Evolutionary conservation across 2,888 invertebrate genomes (phyloP), one percentile per base, ranked within the genome.

Genomic region (Lepas anatifera): DNA sequence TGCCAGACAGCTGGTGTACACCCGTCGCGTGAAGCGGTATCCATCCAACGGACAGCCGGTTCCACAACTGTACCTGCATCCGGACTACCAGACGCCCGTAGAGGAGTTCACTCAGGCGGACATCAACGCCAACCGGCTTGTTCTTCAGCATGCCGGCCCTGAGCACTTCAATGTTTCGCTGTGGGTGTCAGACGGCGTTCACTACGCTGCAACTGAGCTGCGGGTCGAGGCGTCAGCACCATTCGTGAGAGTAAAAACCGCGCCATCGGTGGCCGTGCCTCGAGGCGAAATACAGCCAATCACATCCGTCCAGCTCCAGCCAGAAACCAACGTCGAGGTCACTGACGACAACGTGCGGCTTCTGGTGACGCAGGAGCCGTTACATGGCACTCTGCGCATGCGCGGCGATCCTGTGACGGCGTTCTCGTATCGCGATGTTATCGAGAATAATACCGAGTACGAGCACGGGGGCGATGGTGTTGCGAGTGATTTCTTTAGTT

Each of bases 201-300:
- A 89, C 78, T 89, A 89, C 77, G 88, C 89, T 0, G 88, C 88
- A 67, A 92, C 91, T 0, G 82, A 87, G 64, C 81, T 97, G 72
- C 91, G 93, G 80, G 88, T 96, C 43, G 87, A 89, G 77, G 95
- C 95, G 0, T 93, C 94, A 0, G 89, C 90, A 35, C 94, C 96
- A 0, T 96, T 92, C 78, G 87, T 95, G 39, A 86, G 87, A 75
- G 76, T 83, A 48, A 75, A 76, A 37, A 80, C 79, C 74, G 81
- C 80, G 74, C 81, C 81, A 11, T 81, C 81, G 4, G 71, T 78
- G 68, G 75, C 77, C 4, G 77, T 76, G 43, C 75, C 76, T 39
- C 74, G 75, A 70, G 69, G 72, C 69, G 68, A 77, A 35, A 75
- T 74, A 68, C 76, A 74, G 10, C 66, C 75, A 0, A 75, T 82